A percentile compares a stretch with the other conserved stretches of the same genome.
Evolutionary conservation across 2,888 invertebrate species (phyloP).

Genomic region (Morpho achilles): DNA sequence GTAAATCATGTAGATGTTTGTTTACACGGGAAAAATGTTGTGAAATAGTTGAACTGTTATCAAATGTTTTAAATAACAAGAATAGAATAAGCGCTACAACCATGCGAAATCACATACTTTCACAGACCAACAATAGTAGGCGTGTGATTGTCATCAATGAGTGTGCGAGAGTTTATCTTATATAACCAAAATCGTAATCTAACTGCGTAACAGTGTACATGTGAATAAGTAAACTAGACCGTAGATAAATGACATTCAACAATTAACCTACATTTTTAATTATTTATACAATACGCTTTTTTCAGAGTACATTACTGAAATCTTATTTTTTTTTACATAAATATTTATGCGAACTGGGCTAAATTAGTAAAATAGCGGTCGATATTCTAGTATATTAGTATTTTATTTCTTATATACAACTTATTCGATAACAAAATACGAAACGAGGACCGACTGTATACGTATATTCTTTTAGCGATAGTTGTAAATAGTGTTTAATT

Average conservation of each 20-base stretch:
- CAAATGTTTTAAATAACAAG: conserved; percentile 12
- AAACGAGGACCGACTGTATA: too few species aligned
- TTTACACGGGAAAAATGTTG: not conserved
- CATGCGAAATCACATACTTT: conserved; percentile 17
- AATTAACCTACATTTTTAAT: not conserved
- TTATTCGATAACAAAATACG: too few species aligned
- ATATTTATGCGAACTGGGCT: not conserved
- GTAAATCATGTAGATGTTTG: too few species aligned
- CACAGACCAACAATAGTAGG: conserved; percentile 18
- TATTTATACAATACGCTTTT: not conserved
- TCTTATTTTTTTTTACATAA: not conserved
- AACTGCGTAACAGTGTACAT: not conserved
- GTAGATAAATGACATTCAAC: conserved; percentile 2
- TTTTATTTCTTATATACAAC: too few species aligned
- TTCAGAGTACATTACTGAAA: not conserved
- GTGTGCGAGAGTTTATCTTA: conserved; percentile 16
- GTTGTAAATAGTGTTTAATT: too few species aligned
- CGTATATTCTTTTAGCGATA: too few species aligned
- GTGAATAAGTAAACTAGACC: not conserved
- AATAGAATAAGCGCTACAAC: conserved; percentile 6
- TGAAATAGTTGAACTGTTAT: not conserved
- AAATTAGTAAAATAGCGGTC: too few species aligned
- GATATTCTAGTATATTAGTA: too few species aligned
- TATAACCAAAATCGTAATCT: conserved; percentile 11
- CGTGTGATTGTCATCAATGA: conserved; percentile 10